Conservation (phyloP, 1,140 invertebrate genomes). For the Centruroides sculpturatus region DNA sequence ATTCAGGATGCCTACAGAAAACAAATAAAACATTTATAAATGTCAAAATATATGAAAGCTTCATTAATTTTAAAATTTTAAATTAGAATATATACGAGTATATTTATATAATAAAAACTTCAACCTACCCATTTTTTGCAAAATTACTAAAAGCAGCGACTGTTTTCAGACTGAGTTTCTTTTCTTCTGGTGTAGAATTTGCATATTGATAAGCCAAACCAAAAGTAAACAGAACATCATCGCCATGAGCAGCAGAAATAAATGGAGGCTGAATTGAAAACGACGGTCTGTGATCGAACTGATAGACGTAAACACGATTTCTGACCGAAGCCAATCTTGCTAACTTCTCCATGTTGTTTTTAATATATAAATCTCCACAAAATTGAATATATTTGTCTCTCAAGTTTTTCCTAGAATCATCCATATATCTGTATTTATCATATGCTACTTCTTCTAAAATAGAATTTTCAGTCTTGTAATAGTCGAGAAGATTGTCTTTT, state of each 20-base stretch:
- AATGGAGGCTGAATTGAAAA: constrained; percentile 18
- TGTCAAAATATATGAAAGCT: too few relatives aligned
- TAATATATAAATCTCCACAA: constrained; percentile 16
- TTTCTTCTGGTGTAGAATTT: constrained; percentile 7
- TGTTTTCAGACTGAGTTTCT: constrained; percentile 6
- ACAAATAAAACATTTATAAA: too few relatives aligned
- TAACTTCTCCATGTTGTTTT: constrained; percentile 3
- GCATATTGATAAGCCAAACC: constrained; percentile 11
- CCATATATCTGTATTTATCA: too few relatives aligned
- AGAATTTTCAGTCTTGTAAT: too few relatives aligned
- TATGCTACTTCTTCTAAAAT: too few relatives aligned
- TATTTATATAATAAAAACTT: not conserved
- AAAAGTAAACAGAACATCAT: constrained; percentile 20
- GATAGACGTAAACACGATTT: constrained; percentile 13
- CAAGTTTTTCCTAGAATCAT: not conserved
- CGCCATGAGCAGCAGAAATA: constrained; percentile 19
- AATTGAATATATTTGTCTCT: constrained; percentile 14
- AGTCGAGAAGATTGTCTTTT: too few relatives aligned
- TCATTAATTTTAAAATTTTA: too few relatives aligned
- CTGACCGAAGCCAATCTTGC: not conserved
- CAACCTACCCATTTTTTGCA: constrained; percentile 15
- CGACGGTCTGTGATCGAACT: constrained; percentile 19
- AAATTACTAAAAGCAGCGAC: constrained; percentile 14
- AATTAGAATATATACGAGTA: not conserved
- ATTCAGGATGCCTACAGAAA: too few relatives aligned